These are phyloP conservation scores for Boleophthalmus pectinirostris DNA, from an alignment of 2,113 vertebrate species.

Conservation along the genomic window DNA sequence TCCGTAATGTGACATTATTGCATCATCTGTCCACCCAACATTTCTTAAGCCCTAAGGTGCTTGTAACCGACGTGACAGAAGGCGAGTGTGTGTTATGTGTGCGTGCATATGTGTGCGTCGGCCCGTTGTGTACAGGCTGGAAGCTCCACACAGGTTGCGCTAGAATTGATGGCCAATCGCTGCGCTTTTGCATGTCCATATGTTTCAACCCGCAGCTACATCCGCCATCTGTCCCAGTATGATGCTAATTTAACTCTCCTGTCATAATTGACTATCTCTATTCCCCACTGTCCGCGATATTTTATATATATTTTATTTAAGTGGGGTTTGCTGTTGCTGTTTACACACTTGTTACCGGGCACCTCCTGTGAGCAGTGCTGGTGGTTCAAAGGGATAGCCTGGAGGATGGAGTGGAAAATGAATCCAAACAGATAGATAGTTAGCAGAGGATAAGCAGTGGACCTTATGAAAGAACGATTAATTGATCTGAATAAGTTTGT, in stretches of 20 bases:
- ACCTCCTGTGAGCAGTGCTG: constrained; percentile 33
- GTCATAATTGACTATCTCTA: constrained; percentile 55
- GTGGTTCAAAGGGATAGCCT: constrained; percentile 43
- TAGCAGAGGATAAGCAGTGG: background rate
- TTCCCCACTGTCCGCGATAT: constrained; percentile 40
- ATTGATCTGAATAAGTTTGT: background rate
- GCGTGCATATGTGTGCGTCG: background rate
- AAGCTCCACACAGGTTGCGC: constrained; percentile 52
- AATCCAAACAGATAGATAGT: background rate
- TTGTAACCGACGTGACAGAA: constrained; percentile 61
- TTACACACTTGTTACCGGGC: constrained; percentile 43
- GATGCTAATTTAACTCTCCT: constrained; percentile 66
- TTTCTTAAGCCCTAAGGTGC: constrained; percentile 57
- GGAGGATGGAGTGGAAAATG: constrained; percentile 14
- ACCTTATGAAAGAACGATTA: background rate
- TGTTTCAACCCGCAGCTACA: constrained; percentile 69
- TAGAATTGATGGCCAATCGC: constrained; percentile 63
- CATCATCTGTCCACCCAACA: constrained; percentile 69
- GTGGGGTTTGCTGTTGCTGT: constrained; percentile 1
- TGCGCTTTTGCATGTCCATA: constrained; percentile 63
- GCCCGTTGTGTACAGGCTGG: constrained; percentile 33
- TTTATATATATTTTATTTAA: background rate
- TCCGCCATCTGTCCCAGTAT: constrained; percentile 63
- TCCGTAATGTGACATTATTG: constrained; percentile 67
- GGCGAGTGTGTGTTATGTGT: constrained; percentile 25